These are phyloP conservation scores for Pterocles burchelli DNA, from an alignment of 2,113 vertebrate genomes.

Conservation along the genomic window DNA sequence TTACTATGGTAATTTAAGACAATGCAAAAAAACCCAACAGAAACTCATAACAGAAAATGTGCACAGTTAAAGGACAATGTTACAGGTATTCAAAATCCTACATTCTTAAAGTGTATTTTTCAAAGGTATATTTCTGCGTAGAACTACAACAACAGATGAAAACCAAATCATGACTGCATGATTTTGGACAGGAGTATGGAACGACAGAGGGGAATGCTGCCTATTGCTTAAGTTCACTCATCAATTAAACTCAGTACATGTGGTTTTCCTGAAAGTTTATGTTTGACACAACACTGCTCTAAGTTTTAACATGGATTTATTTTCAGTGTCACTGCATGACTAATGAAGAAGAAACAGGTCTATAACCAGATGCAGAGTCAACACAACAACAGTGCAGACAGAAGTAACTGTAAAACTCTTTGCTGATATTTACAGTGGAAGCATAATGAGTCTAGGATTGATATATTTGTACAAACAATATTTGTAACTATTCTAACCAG, in stretches of 20 bases:
- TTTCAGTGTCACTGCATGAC: background rate
- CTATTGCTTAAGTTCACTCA: background rate
- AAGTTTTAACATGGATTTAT: background rate
- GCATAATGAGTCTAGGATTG: background rate
- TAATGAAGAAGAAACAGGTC: background rate
- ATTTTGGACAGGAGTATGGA: background rate
- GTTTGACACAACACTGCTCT: background rate
- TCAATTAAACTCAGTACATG: background rate
- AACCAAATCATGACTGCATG: background rate
- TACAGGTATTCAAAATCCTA: background rate
- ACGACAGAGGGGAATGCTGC: background rate
- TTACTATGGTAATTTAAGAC: background rate
- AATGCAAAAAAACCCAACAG: background rate
- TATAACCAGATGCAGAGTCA: background rate
- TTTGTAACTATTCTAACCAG: background rate
- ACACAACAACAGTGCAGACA: background rate
- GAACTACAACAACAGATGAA: background rate
- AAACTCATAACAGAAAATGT: background rate
- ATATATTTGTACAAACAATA: background rate
- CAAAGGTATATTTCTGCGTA: background rate
- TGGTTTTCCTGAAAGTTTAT: background rate
- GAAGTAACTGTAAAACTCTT: background rate
- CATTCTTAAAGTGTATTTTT: background rate
- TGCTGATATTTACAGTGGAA: background rate
- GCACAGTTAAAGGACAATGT: background rate